Evolutionary conservation across 1,140 invertebrate genomes (phyloP), one percentile per base, ranked within the genome.

Genomic region (Gonioctena quinquepunctata): DNA sequence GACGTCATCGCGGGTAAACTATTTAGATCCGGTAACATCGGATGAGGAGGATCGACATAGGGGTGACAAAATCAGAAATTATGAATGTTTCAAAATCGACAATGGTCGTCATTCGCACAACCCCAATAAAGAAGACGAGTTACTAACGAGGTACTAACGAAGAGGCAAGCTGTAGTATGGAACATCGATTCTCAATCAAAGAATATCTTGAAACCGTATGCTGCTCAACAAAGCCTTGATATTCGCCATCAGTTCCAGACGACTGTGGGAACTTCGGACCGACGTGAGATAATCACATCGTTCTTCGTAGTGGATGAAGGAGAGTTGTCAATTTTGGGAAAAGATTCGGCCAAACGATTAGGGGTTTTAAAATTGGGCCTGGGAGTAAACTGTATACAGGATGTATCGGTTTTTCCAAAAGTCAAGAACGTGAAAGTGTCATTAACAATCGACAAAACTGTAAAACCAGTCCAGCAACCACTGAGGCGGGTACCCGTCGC

Each of bases 391-490:
- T 19, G 21, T 8, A 63, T 69, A 25, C 56, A 52, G 33, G 22
- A 62, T 19, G 22, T 23, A 21, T 28, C 7, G 60, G 13, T 62
- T 49, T 76, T 76, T 63, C 67, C 71, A 26, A 80, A 79, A 66
- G 64, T 80, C 48, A 76, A 71, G 62, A 60, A 75, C 28, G 68
- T 76, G 23, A 71, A 60, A 2, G 63, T 84, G 0, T 57, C 76
- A 57, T 70, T 81, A 21, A 56, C 71, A 49, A n/a, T n/a, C n/a
- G n/a, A n/a, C n/a, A n/a, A n/a, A n/a, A n/a, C n/a, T n/a, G n/a
- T n/a, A n/a, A n/a, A 72, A 70, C 68, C 78, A 33, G 68, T 79
- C 18, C 65, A 69, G 50, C 77, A 79, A 73, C 72, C 76, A 16
- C 8, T 74, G 4, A 52, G 76, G 48, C 64, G 70, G 33, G 56